Conservation (phyloP, 2,113 vertebrate genomes). For the Barbus barbus region DNA sequence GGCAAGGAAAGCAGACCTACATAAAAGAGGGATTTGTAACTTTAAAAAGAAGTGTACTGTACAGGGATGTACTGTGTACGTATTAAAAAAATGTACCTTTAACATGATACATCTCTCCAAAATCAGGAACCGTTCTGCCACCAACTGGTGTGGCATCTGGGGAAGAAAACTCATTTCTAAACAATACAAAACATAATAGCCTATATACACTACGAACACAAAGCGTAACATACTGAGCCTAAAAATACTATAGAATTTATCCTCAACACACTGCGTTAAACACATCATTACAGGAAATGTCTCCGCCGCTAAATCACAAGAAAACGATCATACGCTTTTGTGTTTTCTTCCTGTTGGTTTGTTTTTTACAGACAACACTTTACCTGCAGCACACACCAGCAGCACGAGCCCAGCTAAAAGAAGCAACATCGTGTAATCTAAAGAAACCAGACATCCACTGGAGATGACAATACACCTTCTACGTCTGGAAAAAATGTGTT, state of each 20-base stretch:
- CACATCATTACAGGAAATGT: not conserved
- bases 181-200: not conserved
- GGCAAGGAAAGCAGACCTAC: slow-evolving; percentile 79
- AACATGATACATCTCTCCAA: slow-evolving; percentile 80
- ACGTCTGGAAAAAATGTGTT: not conserved
- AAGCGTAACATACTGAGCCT: not conserved
- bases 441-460: not conserved
- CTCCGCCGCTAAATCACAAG: not conserved
- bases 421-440: slow-evolving; percentile 48
- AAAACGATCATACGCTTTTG: not conserved
- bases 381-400: slow-evolving; percentile 61
- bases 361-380: not conserved
- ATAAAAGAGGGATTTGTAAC: not conserved
- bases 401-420: slow-evolving; percentile 48
- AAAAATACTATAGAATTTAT: not conserved
- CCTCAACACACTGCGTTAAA: not conserved
- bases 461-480: not conserved
- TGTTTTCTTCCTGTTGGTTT: not conserved
- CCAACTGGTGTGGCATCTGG: slow-evolving; percentile 61
- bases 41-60: not conserved
- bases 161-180: slow-evolving; percentile 36
- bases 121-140: slow-evolving; percentile 61
- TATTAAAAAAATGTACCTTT: slow-evolving; percentile 72
- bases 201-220: not conserved
- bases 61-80: not conserved